phyloP scores from a whole-genome alignment of 2,113 vertebrate genomes.

The Coreoperca whiteheadi region DNA sequence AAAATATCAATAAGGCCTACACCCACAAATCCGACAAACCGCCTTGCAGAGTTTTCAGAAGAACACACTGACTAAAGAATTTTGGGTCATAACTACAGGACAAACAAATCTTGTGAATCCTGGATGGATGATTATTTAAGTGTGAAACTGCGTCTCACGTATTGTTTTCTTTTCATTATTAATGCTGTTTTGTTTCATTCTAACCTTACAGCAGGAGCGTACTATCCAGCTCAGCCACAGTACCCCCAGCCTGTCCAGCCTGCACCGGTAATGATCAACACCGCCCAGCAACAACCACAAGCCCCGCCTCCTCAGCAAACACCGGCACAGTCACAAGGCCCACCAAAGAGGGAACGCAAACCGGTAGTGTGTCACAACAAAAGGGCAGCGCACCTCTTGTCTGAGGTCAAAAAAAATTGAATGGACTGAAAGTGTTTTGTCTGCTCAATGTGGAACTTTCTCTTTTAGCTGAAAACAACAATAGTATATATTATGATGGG shows the following conservation, averaged over 20 bases:
- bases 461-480: conserved; percentile 66
- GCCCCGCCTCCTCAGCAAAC: conserved; percentile 82
- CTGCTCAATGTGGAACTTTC: conserved; percentile 73
- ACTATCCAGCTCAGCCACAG: conserved; percentile 93
- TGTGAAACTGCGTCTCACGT: neutral
- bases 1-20: neutral
- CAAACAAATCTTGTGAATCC: neutral
- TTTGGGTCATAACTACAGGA: neutral
- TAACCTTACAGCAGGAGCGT: conserved; percentile 88
- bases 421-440: conserved; percentile 61
- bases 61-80: neutral
- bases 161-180: neutral
- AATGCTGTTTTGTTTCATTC: neutral
- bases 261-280: conserved; percentile 90
- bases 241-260: conserved; percentile 90
- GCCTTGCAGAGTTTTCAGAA: neutral
- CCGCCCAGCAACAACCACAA: conserved; percentile 84
- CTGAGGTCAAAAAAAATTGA: conserved; percentile 62
- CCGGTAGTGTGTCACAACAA: conserved; percentile 85
- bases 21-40: neutral
- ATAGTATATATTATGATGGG: conserved; percentile 44
- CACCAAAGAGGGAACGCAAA: conserved; percentile 93
- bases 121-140: neutral
- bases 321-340: conserved; percentile 82
- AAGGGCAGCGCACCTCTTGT: conserved; percentile 58